Evolutionary conservation across 2,113 vertebrate species (phyloP).

Genomic region (Raja brachyura): DNA sequence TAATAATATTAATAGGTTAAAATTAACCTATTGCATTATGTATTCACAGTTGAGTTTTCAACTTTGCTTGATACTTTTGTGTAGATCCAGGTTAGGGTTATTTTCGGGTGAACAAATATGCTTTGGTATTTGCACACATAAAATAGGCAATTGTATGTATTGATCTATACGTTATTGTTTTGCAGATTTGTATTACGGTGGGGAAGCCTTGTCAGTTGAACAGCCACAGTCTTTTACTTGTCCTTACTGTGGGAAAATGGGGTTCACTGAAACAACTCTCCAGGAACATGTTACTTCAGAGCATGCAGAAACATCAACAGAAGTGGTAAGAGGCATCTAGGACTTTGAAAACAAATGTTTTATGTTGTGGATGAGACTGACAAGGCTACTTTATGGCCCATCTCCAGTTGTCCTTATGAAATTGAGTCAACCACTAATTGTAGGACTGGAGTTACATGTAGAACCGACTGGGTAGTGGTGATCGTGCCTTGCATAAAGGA

Average conservation of each 20-base stretch:
- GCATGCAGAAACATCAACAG: constrained; percentile 93
- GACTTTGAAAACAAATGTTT: not conserved
- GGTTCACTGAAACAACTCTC: constrained; percentile 92
- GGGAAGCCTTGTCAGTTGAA: constrained; percentile 96
- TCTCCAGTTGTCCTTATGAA: not conserved
- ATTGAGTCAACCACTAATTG: not conserved
- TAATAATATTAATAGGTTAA: not conserved
- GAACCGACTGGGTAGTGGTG: not conserved
- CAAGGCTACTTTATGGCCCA: not conserved
- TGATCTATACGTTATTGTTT: constrained; percentile 42
- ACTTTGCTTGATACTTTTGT: not conserved
- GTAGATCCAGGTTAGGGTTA: not conserved
- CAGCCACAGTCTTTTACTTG: constrained; percentile 97
- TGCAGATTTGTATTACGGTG: constrained; percentile 96
- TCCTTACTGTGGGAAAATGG: constrained; percentile 99
- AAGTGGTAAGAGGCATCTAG: constrained; percentile 76
- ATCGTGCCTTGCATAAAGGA: not conserved
- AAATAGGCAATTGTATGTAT: not conserved
- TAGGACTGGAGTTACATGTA: not conserved
- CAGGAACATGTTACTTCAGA: constrained; percentile 97
- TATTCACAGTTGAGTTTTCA: not conserved
- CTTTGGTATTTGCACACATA: not conserved
- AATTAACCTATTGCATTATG: no score
- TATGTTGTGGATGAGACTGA: not conserved
- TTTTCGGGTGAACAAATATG: not conserved